A percentile compares a stretch with the other conserved stretches of the same genome.
Evolutionary conservation across 30 jellyfish, hydroid and myxozoan species (phyloP).

Genomic region (Kudoa iwatai): DNA sequence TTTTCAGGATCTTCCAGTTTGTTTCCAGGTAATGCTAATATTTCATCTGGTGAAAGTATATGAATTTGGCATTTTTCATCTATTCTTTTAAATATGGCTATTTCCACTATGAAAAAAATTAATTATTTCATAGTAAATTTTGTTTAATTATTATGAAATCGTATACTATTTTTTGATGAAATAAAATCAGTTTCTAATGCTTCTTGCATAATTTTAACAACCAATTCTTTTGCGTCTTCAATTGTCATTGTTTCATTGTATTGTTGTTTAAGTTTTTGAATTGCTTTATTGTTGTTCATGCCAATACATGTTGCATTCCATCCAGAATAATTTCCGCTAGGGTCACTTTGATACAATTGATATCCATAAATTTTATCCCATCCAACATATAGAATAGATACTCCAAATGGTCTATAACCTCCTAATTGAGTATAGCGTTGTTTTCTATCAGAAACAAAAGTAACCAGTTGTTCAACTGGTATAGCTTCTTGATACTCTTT

Average conservation of each 20-base stretch:
- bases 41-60: no score
- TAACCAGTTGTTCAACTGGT: conserved; percentile 81
- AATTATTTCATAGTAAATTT: no score
- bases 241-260: conserved; percentile 38
- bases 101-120: no score
- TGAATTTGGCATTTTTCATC: no score
- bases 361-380: conserved; percentile 85
- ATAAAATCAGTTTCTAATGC: no score
- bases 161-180: no score
- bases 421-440: conserved; percentile 96
- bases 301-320: conserved; percentile 99
- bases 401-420: conserved; percentile 98
- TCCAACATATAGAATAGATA: conserved; percentile 60
- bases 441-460: conserved; percentile 47
- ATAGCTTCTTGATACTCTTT: conserved; percentile 71
- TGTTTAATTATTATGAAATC: no score
- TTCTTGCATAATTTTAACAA: conserved; percentile 37
- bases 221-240: conserved; percentile 39
- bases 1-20: no score
- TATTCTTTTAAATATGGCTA: no score
- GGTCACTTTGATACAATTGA: conserved; percentile 87
- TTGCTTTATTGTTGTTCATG: conserved; percentile 69
- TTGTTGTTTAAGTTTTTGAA: conserved; percentile 53
- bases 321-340: conserved; percentile 89
- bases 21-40: no score